Conservation (phyloP, 1,140 invertebrate species). For the Drosophila punjabiensis region DNA sequence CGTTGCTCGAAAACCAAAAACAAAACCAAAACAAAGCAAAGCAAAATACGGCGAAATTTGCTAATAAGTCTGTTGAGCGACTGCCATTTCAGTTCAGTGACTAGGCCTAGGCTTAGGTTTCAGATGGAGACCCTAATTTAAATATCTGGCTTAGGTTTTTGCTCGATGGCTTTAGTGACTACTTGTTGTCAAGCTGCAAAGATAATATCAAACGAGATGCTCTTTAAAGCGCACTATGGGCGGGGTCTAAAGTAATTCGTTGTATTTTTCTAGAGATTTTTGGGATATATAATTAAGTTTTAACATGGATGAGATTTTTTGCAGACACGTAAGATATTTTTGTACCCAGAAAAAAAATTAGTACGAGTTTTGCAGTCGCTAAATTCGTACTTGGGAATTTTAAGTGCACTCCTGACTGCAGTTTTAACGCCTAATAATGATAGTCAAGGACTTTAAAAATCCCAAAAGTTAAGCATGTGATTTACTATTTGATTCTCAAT, state of each 20-base stretch:
- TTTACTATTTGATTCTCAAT: background rate
- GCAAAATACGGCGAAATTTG: conserved; percentile 22
- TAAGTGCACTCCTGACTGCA: background rate
- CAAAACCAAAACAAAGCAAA: conserved; percentile 1
- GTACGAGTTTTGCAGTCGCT: background rate
- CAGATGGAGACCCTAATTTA: conserved; percentile 35
- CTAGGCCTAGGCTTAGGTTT: conserved; percentile 45
- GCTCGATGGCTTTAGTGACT: conserved; percentile 24
- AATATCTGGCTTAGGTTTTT: conserved; percentile 19
- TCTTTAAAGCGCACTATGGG: conserved; percentile 7
- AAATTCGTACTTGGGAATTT: background rate
- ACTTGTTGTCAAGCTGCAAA: conserved; percentile 60
- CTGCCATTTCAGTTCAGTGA: conserved; percentile 60
- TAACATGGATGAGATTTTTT: background rate
- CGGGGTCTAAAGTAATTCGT: background rate
- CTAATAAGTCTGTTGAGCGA: conserved; percentile 49
- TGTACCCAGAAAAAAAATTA: background rate
- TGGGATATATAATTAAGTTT: background rate
- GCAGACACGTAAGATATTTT: background rate
- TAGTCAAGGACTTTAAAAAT: background rate
- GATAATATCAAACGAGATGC: conserved; percentile 41
- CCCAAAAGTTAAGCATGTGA: background rate
- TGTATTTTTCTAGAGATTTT: background rate
- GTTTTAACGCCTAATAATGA: background rate
- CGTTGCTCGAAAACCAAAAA: conserved; percentile 29